These are phyloP conservation scores for Lutjanus campechanus DNA, from an alignment of 2,797 vertebrate species.

Conservation along the genomic window DNA sequence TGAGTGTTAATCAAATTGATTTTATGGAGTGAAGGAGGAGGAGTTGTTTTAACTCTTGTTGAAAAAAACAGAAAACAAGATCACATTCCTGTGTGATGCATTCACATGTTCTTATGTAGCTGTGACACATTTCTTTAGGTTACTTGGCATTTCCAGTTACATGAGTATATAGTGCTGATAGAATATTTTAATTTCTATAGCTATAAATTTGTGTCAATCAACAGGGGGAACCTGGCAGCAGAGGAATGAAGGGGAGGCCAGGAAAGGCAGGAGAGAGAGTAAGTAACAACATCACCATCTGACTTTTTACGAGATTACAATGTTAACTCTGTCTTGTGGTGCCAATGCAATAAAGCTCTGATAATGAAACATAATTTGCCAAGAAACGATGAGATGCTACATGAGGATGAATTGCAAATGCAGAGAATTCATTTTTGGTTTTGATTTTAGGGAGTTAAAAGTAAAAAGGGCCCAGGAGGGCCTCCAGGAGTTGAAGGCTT, in stretches of 20 bases:
- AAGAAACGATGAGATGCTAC: neutral
- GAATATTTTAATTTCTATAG: conserved; percentile 2
- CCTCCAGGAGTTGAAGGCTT: conserved; percentile 68
- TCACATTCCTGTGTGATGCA: neutral
- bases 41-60: neutral
- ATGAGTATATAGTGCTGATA: neutral
- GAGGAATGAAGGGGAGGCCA: conserved; percentile 69
- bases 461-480: conserved; percentile 73
- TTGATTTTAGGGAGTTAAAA: conserved; percentile 79
- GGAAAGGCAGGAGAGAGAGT: conserved; percentile 81
- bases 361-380: neutral
- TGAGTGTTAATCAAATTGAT: conserved; percentile 63
- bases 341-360: neutral
- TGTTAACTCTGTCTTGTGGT: neutral
- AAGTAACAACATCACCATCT: conserved; percentile 38
- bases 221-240: conserved; percentile 81
- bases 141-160: neutral
- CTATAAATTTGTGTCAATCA: neutral
- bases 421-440: neutral
- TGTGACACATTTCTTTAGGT: neutral
- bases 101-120: neutral
- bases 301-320: neutral
- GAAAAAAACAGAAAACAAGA: neutral
- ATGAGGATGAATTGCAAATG: neutral
- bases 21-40: neutral